Percentiles rank a stretch among this genome's conserved stretches.
These are phyloP conservation scores for Sylvia atricapilla DNA, from an alignment of 2,113 vertebrate species.

Conservation along the genomic window DNA sequence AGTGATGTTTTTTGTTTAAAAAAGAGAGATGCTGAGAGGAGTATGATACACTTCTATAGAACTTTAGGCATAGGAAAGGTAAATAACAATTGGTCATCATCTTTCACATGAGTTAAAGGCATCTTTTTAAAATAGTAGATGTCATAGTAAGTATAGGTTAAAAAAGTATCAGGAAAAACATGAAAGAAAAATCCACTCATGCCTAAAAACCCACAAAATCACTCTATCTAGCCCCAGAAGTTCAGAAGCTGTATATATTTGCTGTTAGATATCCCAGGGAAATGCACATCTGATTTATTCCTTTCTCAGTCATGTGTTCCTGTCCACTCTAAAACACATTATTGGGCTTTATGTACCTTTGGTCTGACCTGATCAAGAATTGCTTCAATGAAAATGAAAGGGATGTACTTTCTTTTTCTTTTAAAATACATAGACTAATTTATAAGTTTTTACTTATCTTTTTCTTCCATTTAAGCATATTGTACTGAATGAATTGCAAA, in stretches of 20 bases:
- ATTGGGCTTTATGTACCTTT: not conserved
- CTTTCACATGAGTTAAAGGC: not conserved
- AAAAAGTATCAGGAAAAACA: not conserved
- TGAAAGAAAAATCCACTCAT: not conserved
- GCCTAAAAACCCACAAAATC: not conserved
- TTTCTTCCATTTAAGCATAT: not conserved
- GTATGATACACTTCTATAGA: not conserved
- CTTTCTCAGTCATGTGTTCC: not conserved
- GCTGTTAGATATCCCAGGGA: not conserved
- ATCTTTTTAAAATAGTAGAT: not conserved
- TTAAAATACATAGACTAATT: not conserved
- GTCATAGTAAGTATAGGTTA: not conserved
- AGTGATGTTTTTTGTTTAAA: not conserved
- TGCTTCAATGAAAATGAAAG: not conserved
- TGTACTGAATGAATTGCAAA: not conserved
- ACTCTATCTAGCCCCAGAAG: not conserved
- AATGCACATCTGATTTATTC: not conserved
- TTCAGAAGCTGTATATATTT: not conserved
- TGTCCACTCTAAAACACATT: not conserved
- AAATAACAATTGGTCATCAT: not conserved
- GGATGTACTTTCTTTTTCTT: not conserved
- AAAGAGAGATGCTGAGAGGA: not conserved
- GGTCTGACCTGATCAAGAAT: not conserved
- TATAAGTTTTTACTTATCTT: not conserved
- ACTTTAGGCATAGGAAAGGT: not conserved